Base-by-base conservation (phyloP, 1,140 invertebrate species). In the Drosophila persimilis region DNA sequence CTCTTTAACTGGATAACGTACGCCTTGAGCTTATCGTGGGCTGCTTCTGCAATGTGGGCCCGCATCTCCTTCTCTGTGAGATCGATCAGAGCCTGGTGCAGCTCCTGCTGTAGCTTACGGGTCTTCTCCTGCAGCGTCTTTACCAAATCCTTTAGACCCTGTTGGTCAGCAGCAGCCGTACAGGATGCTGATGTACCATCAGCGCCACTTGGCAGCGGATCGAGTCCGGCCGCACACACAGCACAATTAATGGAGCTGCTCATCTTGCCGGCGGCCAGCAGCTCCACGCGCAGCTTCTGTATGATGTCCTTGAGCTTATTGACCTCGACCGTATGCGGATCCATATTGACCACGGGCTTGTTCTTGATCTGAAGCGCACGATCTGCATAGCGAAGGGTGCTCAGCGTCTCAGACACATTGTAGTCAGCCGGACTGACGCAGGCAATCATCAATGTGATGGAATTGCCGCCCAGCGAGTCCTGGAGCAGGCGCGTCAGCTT, bases 401-500 rank as follows among this genome's bases (percentile, higher is more conserved):
- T 98, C 0, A 98, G 83, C 0, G 97, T 97, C 92, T 99, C 97
- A 55, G 98, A 96, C 60, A 96, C 92, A 92, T 98, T 98, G 55
- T 95, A 95, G 90, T 97, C 95, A 5, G 97, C 96, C 0, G 97
- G 97, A 91, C 97, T 97, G 0, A 98, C 95, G 92, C 97, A 98
- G 2, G 97, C 97, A 53, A 98, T 96, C 97, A 99, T 98, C 29
- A 98, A 80, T 0, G 97, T 99, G 43, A 97, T 93, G 0, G 97
- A 97, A 91, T 98, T 98, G 7, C 98, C 97, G 41, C 97, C 97
- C 0, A 98, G 92, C 6, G 96, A 97, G 92, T 97, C 96, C 94
- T 98, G 96, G 7, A 99, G 91, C n/a, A 98, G 89, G 57, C 97
- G 92, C 0, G 98, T 99, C 2, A 99, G 93, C 92, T 98, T 98